A percentile compares a stretch with the other conserved stretches of the same genome.
These are phyloP conservation scores for Pangasius sanitwongsei DNA, from an alignment of 2,797 vertebrate species.

Conservation along the genomic window DNA sequence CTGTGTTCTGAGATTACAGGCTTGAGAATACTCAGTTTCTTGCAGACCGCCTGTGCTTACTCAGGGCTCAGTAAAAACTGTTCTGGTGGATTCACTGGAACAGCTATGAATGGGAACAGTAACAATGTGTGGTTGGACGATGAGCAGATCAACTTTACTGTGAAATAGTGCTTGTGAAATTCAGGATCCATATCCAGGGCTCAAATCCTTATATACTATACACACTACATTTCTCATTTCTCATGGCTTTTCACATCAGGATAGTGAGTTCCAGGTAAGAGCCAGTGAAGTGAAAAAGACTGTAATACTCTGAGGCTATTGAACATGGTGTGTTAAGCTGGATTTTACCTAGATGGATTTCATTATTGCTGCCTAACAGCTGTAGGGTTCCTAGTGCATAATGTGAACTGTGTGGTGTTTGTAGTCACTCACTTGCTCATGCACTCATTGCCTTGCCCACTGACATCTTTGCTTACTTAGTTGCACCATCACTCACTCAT, in stretches of 20 bases:
- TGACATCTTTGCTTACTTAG: not conserved
- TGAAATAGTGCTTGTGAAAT: constrained; percentile 7
- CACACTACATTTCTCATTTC: not conserved
- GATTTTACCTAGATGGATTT: not conserved
- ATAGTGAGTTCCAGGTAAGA: not conserved
- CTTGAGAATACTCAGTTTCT: constrained; percentile 5
- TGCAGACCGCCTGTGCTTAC: constrained; percentile 6
- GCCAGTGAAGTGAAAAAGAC: not conserved
- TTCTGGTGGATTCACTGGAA: constrained; percentile 6
- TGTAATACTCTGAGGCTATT: not conserved
- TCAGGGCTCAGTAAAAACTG: constrained; percentile 33
- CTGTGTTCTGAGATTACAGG: constrained; percentile 34
- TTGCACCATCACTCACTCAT: not conserved
- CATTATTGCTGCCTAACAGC: not conserved
- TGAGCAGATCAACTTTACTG: not conserved
- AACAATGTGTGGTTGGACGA: not conserved
- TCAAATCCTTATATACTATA: not conserved
- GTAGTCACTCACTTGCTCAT: not conserved
- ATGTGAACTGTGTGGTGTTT: not conserved
- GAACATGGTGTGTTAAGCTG: constrained; percentile 3
- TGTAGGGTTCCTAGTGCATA: not conserved
- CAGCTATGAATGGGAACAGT: constrained; percentile 12
- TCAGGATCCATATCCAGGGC: not conserved
- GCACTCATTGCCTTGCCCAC: not conserved
- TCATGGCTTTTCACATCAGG: not conserved